These are phyloP conservation scores for Microhierax caerulescens DNA, from an alignment of 2,797 vertebrate genomes.

Conservation along the genomic window DNA sequence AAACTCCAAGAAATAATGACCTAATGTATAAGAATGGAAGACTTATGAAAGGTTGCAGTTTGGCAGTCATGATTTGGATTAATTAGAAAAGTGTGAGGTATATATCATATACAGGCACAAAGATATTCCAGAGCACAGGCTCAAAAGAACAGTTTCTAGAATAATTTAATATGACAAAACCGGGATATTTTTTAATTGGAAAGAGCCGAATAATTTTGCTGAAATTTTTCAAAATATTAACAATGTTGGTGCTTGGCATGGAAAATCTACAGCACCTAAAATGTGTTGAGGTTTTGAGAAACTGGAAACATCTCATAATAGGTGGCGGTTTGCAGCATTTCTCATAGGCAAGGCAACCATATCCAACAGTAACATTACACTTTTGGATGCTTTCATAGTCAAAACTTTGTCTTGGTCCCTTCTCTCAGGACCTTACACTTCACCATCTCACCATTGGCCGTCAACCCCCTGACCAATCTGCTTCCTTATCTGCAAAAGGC, in stretches of 20 bases:
- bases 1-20: background rate
- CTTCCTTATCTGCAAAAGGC: background rate
- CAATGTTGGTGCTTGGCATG: background rate
- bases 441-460: background rate
- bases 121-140: background rate
- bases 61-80: background rate
- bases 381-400: background rate
- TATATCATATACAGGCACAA: background rate
- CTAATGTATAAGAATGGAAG: background rate
- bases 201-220: background rate
- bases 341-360: background rate
- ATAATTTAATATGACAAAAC: background rate
- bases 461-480: background rate
- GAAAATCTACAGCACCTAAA: background rate
- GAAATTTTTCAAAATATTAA: background rate
- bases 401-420: background rate
- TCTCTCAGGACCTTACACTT: background rate
- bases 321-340: background rate
- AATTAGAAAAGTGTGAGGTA: background rate
- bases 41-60: background rate
- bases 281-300: background rate
- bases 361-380: background rate
- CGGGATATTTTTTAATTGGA: background rate
- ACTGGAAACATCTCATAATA: background rate
- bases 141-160: background rate